These are phyloP conservation scores for Rhinella marina DNA, from an alignment of 2,797 vertebrate genomes.

Conservation along the genomic window DNA sequence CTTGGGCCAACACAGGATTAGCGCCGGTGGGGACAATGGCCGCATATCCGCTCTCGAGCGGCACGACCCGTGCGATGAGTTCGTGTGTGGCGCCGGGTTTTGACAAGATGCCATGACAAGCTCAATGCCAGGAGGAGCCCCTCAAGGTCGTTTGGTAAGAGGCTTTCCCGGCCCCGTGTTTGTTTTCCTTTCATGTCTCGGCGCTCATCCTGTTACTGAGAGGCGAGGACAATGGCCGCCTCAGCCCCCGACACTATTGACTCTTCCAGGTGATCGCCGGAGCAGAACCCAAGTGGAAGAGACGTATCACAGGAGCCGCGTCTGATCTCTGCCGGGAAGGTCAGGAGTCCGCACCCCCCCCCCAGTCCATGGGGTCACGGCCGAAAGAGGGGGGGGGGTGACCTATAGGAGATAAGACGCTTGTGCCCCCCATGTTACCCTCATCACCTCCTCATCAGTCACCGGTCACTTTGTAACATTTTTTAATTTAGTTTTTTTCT, in stretches of 20 bases:
- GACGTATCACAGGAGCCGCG: not conserved
- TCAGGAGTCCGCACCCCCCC: constrained; percentile 6
- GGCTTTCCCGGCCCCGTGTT: constrained; percentile 74
- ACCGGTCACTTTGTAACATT: too few species aligned
- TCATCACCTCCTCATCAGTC: too few species aligned
- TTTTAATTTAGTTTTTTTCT: too few species aligned
- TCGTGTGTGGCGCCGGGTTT: constrained; percentile 82
- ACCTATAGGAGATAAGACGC: not conserved
- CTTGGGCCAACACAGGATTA: constrained; percentile 79
- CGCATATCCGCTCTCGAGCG: constrained; percentile 74
- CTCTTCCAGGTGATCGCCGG: constrained; percentile 79
- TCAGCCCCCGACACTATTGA: constrained; percentile 87
- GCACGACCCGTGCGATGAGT: constrained; percentile 73
- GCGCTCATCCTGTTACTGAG: constrained; percentile 80
- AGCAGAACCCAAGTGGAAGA: constrained; percentile 72
- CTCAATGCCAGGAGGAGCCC: constrained; percentile 74
- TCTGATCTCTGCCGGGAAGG: constrained; percentile 14
- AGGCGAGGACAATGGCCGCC: constrained; percentile 81
- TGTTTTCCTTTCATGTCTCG: constrained; percentile 91
- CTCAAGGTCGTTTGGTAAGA: constrained; percentile 69
- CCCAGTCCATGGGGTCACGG: not conserved
- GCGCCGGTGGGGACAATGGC: constrained; percentile 71
- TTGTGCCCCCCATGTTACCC: not conserved
- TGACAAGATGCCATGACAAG: constrained; percentile 78
- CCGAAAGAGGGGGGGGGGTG: not conserved